phyloP scores from a whole-genome alignment of 2,888 invertebrate genomes.

The Bombyx huttoni region DNA sequence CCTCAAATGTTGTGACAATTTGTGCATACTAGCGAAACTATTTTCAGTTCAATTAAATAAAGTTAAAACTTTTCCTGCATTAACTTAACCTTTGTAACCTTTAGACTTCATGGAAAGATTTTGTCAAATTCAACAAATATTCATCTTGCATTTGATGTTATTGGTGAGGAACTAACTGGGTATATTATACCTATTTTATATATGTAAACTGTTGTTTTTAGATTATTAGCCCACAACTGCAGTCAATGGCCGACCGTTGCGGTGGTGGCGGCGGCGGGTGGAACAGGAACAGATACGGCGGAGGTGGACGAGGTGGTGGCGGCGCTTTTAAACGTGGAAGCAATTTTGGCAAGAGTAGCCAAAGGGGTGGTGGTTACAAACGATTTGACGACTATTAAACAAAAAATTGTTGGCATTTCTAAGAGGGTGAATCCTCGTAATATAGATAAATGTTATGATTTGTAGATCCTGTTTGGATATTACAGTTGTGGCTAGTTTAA shows the following conservation, averaged over 20 bases:
- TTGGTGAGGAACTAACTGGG: too few species aligned
- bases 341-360: constrained; percentile 53
- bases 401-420: constrained; percentile 3
- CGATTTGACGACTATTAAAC: constrained; percentile 59
- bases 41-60: too few species aligned
- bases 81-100: too few species aligned
- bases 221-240: constrained; percentile 88
- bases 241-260: constrained; percentile 81
- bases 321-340: constrained; percentile 64
- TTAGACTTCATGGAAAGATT: too few species aligned
- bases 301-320: constrained; percentile 58
- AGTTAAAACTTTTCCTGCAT: too few species aligned
- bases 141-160: too few species aligned
- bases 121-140: too few species aligned
- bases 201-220: constrained; percentile 40
- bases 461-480: constrained; percentile 23
- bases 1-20: constrained; percentile 77
- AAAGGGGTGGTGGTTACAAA: constrained; percentile 50
- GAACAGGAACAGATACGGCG: constrained; percentile 66
- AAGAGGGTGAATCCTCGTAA: constrained; percentile 45
- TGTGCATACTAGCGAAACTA: too few species aligned
- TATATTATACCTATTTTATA: neutral
- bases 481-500: constrained; percentile 32
- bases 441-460: constrained; percentile 18
- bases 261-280: constrained; percentile 75